phyloP scores from a whole-genome alignment of 2,797 vertebrate species.

The Chiroxiphia lanceolata region DNA sequence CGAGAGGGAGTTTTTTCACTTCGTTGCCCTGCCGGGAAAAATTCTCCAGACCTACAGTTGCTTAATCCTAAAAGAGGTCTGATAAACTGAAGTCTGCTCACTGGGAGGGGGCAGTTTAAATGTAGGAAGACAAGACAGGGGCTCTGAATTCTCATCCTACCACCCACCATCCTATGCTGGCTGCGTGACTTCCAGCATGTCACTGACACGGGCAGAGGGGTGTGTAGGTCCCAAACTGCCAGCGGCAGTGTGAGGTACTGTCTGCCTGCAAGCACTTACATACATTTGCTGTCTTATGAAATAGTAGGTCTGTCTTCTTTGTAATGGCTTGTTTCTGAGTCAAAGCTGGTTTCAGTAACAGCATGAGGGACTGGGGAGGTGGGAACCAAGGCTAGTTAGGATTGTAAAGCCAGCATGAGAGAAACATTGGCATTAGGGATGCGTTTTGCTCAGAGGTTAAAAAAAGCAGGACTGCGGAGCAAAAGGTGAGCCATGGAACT shows the following conservation, averaged over 20 bases:
- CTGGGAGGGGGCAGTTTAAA: background rate
- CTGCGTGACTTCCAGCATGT: background rate
- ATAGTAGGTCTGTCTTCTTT: background rate
- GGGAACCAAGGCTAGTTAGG: background rate
- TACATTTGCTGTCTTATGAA: background rate
- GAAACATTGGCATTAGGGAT: background rate
- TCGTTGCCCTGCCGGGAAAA: background rate
- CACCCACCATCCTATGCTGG: background rate
- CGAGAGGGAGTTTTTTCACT: background rate
- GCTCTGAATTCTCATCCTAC: background rate
- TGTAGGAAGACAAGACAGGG: background rate
- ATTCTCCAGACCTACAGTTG: background rate
- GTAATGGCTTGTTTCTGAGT: background rate
- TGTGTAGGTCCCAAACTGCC: background rate
- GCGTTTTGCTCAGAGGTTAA: background rate
- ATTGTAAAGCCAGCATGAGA: background rate
- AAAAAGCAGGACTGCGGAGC: rapidly evolving
- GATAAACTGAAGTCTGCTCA: background rate
- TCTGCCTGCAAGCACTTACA: background rate
- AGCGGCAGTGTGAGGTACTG: background rate
- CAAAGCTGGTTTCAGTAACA: background rate
- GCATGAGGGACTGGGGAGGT: background rate
- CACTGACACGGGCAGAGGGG: rapidly evolving
- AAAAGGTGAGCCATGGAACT: background rate
- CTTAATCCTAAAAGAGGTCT: background rate